Conservation (phyloP, 2,888 invertebrate genomes). For the Stomorhina lunata region DNA sequence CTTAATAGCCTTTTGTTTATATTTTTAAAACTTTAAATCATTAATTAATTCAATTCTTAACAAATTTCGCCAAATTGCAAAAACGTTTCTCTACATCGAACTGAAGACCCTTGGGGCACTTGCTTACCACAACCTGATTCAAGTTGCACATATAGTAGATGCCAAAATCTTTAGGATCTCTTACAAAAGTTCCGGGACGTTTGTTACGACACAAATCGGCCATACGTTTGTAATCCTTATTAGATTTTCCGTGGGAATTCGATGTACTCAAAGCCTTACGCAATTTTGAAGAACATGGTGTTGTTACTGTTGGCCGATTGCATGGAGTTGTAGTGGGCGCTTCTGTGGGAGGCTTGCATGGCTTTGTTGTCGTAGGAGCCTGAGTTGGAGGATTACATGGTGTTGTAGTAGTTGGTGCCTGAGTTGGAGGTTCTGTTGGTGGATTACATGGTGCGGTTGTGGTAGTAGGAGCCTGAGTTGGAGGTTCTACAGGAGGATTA, state of each 20-base stretch:
- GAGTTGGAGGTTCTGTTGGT: not conserved
- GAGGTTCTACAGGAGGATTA: not conserved
- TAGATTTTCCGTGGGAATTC: too few relatives aligned
- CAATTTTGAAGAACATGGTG: not conserved
- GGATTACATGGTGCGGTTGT: not conserved
- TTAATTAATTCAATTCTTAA: too few relatives aligned
- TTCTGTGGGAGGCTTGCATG: not conserved
- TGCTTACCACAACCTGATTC: not conserved
- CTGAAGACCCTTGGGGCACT: not conserved
- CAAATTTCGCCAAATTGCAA: constrained; percentile 23
- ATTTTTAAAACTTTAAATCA: too few relatives aligned
- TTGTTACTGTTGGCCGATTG: not conserved
- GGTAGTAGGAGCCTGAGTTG: too few relatives aligned
- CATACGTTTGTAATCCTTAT: not conserved
- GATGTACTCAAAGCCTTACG: too few relatives aligned
- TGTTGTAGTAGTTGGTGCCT: too few relatives aligned
- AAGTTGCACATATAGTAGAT: constrained; percentile 23
- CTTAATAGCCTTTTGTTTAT: too few relatives aligned
- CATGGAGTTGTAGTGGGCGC: not conserved
- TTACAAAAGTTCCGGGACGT: constrained; percentile 1
- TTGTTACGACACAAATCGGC: constrained; percentile 2
- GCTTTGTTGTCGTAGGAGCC: not conserved
- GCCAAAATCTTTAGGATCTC: constrained; percentile 30
- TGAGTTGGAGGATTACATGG: not conserved
- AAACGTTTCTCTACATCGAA: not conserved